Conservation (phyloP, 2,888 invertebrate species). For the Drosophila eohydei region DNA sequence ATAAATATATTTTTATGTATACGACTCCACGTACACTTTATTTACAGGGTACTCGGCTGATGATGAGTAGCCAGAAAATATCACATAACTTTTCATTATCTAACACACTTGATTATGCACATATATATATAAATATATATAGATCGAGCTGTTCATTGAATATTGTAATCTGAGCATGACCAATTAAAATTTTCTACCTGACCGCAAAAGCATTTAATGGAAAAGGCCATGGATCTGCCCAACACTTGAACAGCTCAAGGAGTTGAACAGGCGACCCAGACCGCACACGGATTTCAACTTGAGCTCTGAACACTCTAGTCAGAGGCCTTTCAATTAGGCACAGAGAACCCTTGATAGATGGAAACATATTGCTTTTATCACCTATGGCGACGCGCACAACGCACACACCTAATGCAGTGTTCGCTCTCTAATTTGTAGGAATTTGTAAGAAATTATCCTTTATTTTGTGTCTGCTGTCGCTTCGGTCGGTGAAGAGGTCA, state of each 20-base stretch:
- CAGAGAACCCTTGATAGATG: constrained; percentile 43
- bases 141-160: constrained; percentile 17
- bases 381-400: constrained; percentile 34
- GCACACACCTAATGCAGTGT: constrained; percentile 25
- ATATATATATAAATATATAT: constrained; percentile 18
- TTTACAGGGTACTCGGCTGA: constrained; percentile 30
- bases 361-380: constrained; percentile 66
- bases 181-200: constrained; percentile 71
- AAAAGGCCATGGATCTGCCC: constrained; percentile 33
- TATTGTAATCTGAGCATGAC: constrained; percentile 56
- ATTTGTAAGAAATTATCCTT: constrained; percentile 67
- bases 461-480: constrained; percentile 11
- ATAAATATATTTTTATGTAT: too few species aligned
- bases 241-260: constrained; percentile 40
- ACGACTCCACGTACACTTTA: too few species aligned
- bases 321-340: constrained; percentile 45
- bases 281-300: constrained; percentile 38
- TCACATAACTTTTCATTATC: constrained; percentile 61
- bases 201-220: constrained; percentile 36
- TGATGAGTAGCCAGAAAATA: constrained; percentile 70
- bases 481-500: constrained; percentile 20
- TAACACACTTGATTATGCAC: constrained; percentile 41
- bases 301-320: not conserved
- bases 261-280: constrained; percentile 22
- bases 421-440: constrained; percentile 22